phyloP scores from a whole-genome alignment of 2,113 vertebrate species.

The Eolophus roseicapilla region DNA sequence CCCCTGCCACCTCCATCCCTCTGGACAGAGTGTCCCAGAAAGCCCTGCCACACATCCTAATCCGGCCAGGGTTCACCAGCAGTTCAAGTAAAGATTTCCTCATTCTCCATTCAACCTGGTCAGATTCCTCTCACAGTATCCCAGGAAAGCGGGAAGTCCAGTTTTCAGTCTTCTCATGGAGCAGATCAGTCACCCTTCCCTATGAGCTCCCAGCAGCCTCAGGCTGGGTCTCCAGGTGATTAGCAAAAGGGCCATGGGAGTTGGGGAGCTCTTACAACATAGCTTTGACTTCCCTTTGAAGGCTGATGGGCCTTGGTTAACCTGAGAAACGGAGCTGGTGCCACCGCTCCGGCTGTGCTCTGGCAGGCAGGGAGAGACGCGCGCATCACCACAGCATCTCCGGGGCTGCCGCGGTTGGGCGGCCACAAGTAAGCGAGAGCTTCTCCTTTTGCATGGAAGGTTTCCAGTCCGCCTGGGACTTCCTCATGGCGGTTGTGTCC shows the following conservation, averaged over 20 bases:
- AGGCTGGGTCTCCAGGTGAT: not conserved
- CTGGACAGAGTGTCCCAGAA: not conserved
- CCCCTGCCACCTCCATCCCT: not conserved
- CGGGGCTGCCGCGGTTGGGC: fast-evolving
- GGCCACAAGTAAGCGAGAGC: not conserved
- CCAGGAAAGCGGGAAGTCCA: not conserved
- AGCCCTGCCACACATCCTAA: not conserved
- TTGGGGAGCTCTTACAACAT: not conserved
- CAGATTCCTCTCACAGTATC: not conserved
- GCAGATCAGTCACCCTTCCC: not conserved
- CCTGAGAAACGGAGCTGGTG: not conserved
- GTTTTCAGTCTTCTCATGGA: not conserved
- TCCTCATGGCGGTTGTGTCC: constrained; percentile 55
- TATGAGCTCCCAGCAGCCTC: not conserved
- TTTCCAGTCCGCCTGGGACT: constrained; percentile 64
- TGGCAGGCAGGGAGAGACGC: fast-evolving
- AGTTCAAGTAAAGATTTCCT: not conserved
- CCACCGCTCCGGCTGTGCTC: not conserved
- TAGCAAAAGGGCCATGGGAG: not conserved
- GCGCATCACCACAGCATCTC: not conserved
- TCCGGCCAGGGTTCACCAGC: not conserved
- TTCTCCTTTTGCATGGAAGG: constrained; percentile 12
- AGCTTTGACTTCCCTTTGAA: not conserved
- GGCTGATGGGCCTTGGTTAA: not conserved
- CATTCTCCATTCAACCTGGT: not conserved